phyloP scores from a whole-genome alignment of 2,888 invertebrate species.

The Megastigmus dorsalis region DNA sequence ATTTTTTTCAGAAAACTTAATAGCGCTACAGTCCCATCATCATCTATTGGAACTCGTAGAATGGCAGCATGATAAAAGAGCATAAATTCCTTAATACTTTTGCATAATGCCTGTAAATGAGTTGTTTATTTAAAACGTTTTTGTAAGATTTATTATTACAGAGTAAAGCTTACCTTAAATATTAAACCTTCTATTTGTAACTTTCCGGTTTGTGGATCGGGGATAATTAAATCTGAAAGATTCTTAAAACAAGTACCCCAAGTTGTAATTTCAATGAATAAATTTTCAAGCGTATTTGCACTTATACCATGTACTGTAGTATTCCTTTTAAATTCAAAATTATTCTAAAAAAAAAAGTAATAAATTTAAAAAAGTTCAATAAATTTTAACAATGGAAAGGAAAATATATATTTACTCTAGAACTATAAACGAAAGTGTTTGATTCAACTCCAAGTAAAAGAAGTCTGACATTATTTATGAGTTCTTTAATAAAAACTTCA shows the following conservation, averaged over 20 bases:
- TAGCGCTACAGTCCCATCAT: conserved; percentile 57
- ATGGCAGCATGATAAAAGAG: conserved; percentile 68
- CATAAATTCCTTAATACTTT: conserved; percentile 68
- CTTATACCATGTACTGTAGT: conserved; percentile 62
- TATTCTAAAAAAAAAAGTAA: conserved; percentile 57
- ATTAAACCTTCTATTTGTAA: conserved; percentile 67
- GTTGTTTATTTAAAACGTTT: too few relatives aligned
- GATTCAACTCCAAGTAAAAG: conserved; percentile 70
- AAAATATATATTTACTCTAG: conserved; percentile 55
- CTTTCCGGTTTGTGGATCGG: conserved; percentile 61
- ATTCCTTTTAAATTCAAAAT: conserved; percentile 64
- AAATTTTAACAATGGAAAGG: not conserved
- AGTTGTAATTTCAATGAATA: conserved; percentile 61
- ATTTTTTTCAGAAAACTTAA: conserved; percentile 61
- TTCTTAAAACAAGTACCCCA: conserved; percentile 71
- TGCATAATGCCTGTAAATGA: conserved; percentile 66
- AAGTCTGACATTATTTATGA: conserved; percentile 65
- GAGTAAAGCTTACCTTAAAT: conserved; percentile 64
- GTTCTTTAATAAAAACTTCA: conserved; percentile 61
- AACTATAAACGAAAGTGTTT: conserved; percentile 62
- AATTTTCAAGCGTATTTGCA: conserved; percentile 60
- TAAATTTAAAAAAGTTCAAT: not conserved
- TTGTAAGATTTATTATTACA: not conserved
- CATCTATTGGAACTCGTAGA: conserved; percentile 59
- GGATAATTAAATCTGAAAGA: conserved; percentile 61